Evolutionary conservation across 1,140 invertebrate species (phyloP), one percentile per base, ranked within the genome.

Genomic region (Palaemon carinicauda): DNA sequence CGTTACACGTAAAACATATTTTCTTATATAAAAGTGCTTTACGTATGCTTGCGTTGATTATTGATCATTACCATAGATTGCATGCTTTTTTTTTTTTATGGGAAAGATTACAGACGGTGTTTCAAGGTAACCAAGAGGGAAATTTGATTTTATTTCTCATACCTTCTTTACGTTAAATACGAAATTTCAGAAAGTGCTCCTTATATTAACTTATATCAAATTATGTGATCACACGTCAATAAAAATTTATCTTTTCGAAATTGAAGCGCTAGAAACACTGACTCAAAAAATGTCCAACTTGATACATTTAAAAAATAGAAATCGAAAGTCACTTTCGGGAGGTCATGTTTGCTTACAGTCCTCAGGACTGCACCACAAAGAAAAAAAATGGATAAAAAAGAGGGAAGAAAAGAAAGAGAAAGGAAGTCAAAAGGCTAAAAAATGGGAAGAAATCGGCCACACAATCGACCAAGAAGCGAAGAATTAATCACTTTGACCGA

Each of bases 11-110:
- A 2, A 7, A 60, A 60, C 0, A 24, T 4, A 60, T 29, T 21
- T 69, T 29, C 15, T 21, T 19, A 19, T 19, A 0, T 7, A 19
- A n/a, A 27, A 31, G 69, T 15, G 65, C 19, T 51, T 33, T 53
- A 52, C 9, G 19, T 79, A 51, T 79, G 19, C 54, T 24, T 79
- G 77, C 56, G 78, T 80, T n/a, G n/a, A n/a, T n/a, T n/a, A n/a
- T n/a, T n/a, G n/a, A n/a, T n/a, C n/a, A n/a, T n/a, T n/a, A n/a
- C n/a, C n/a, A n/a, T n/a, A n/a, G n/a, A n/a, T n/a, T n/a, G n/a
- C n/a, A n/a, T n/a, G n/a, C n/a, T n/a, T n/a, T n/a, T n/a, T n/a
- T n/a, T n/a, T n/a, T n/a, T n/a, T n/a, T n/a, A n/a, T n/a, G n/a
- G n/a, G n/a, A n/a, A n/a, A n/a, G n/a, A n/a, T n/a, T n/a, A n/a